Percentiles rank a stretch among this genome's conserved stretches.
phyloP scores from a whole-genome alignment of 2,113 vertebrate genomes.

The Eclectus roratus region DNA sequence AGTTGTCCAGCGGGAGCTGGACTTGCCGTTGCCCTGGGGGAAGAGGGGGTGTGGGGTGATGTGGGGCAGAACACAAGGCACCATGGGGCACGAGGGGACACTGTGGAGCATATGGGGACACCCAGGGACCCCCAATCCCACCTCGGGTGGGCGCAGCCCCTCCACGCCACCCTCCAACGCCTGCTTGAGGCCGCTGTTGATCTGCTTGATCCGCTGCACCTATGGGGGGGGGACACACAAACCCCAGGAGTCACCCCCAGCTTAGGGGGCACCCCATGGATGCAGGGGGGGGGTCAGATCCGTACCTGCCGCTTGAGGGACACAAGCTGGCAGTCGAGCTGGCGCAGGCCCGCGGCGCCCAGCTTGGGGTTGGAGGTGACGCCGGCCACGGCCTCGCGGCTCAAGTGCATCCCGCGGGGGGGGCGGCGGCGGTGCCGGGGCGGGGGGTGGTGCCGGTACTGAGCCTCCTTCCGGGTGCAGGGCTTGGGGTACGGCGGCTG shows the following conservation, averaged over 20 bases:
- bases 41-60: accelerated
- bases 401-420: neutral
- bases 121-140: neutral
- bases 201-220: neutral
- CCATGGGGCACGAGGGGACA: too few relatives aligned
- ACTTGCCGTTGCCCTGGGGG: neutral
- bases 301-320: neutral
- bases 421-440: neutral
- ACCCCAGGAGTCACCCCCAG: neutral
- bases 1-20: neutral
- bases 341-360: neutral
- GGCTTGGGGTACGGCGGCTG: neutral
- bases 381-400: neutral
- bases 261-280: neutral
- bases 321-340: neutral
- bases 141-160: neutral
- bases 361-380: neutral
- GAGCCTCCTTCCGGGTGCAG: neutral
- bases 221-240: neutral
- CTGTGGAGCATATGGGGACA: neutral
- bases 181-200: neutral
- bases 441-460: neutral
- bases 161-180: neutral
- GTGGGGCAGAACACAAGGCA: neutral
- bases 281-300: too few relatives aligned